These are phyloP conservation scores for Procavia capensis DNA, from an alignment of 2,113 vertebrate genomes.

Conservation along the genomic window DNA sequence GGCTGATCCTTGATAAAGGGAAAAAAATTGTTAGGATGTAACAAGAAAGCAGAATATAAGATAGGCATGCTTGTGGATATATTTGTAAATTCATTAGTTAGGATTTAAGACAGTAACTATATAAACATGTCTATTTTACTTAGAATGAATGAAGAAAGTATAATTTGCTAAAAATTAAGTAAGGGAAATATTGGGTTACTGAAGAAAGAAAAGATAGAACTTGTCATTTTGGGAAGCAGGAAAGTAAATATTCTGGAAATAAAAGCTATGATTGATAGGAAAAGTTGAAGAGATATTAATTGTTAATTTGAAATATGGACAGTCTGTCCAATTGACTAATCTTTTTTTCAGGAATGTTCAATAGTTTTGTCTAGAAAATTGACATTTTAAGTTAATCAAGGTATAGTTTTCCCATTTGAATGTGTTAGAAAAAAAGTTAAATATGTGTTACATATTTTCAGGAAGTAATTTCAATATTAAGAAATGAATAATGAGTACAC, in stretches of 20 bases:
- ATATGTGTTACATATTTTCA: neutral
- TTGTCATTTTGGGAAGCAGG: neutral
- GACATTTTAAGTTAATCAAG: neutral
- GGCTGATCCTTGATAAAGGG: neutral
- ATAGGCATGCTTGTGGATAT: rapidly evolving
- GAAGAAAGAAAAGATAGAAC: neutral
- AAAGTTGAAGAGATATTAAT: neutral
- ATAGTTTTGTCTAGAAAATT: neutral
- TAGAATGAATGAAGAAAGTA: neutral
- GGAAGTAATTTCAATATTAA: neutral
- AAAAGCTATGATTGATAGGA: neutral
- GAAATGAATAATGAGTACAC: neutral
- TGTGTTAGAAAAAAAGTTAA: neutral
- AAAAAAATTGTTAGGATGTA: neutral
- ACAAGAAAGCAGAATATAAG: neutral
- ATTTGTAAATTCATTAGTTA: neutral
- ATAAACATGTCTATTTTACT: neutral
- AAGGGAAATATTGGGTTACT: neutral
- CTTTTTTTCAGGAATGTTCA: neutral
- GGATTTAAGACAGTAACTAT: neutral
- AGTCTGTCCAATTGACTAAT: neutral
- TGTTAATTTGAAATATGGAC: neutral
- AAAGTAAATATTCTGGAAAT: neutral
- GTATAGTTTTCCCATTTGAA: neutral
- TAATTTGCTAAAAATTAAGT: neutral